Percentiles rank a stretch among this genome's conserved stretches.
phyloP scores from a whole-genome alignment of 2,888 invertebrate genomes.

The Lissonota sp. region DNA sequence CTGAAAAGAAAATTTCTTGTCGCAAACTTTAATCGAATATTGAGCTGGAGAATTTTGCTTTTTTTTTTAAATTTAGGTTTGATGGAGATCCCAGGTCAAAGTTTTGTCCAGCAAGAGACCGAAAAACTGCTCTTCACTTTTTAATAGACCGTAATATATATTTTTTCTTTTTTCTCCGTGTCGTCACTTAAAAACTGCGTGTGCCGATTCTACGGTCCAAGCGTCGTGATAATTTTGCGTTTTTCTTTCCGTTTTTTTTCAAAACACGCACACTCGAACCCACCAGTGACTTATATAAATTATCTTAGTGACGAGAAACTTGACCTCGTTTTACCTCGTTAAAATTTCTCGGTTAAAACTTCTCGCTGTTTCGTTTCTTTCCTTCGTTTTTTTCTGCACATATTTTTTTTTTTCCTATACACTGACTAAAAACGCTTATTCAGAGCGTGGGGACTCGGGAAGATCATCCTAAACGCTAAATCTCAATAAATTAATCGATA shows the following conservation, averaged over 20 bases:
- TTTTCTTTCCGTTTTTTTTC: background rate
- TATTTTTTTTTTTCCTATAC: conserved; percentile 46
- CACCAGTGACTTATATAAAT: conserved; percentile 12
- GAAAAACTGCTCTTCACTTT: too few relatives aligned
- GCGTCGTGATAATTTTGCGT: conserved; percentile 3
- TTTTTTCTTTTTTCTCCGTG: background rate
- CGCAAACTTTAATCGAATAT: too few relatives aligned
- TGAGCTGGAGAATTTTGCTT: conserved; percentile 2
- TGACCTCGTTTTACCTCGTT: background rate
- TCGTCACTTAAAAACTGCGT: conserved; percentile 11
- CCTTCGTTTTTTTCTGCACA: conserved; percentile 18
- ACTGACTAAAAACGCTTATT: conserved; percentile 50
- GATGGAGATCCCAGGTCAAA: too few relatives aligned
- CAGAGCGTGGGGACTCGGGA: conserved; percentile 23
- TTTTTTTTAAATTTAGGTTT: background rate
- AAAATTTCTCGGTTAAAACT: conserved; percentile 1
- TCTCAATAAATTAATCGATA: conserved; percentile 67
- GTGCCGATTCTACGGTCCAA: conserved; percentile 35
- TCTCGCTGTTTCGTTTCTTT: conserved; percentile 6
- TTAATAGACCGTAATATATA: too few relatives aligned
- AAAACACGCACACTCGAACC: background rate
- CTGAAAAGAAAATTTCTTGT: too few relatives aligned
- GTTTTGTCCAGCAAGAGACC: too few relatives aligned
- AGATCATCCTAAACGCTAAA: conserved; percentile 42
- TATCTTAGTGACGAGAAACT: conserved; percentile 1